phyloP scores from a whole-genome alignment of 2,113 vertebrate genomes.

The Tupaia chinensis region DNA sequence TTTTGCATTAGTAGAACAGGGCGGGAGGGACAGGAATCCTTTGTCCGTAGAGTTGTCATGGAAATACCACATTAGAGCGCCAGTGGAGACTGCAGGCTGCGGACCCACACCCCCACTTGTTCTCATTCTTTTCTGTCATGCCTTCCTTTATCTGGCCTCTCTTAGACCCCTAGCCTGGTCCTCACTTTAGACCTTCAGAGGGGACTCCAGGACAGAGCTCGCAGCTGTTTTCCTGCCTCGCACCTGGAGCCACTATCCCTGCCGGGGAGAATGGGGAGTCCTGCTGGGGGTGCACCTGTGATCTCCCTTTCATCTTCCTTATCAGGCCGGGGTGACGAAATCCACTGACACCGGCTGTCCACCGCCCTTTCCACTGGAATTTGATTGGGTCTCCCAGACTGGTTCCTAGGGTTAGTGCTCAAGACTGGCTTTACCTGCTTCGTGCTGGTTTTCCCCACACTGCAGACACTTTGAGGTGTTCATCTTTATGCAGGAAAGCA shows the following conservation, averaged over 20 bases:
- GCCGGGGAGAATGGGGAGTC: background rate
- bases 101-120: background rate
- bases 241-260: background rate
- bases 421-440: background rate
- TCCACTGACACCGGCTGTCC: background rate
- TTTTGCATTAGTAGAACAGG: background rate
- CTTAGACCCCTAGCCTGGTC: background rate
- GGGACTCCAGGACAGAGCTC: background rate
- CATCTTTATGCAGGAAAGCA: background rate
- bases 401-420: background rate
- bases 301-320: slow-evolving; percentile 57
- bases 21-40: background rate
- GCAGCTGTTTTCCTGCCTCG: background rate
- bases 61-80: background rate
- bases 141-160: background rate
- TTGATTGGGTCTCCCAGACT: slow-evolving; percentile 39
- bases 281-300: background rate
- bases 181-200: background rate
- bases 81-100: background rate
- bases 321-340: slow-evolving; percentile 55
- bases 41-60: background rate
- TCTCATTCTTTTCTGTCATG: background rate
- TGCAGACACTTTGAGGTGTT: background rate
- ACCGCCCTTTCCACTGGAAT: slow-evolving; percentile 41
- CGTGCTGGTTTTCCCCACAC: background rate